Evolutionary conservation across 2,888 invertebrate genomes (phyloP).

Genomic region (Petrophora chlorosata): DNA sequence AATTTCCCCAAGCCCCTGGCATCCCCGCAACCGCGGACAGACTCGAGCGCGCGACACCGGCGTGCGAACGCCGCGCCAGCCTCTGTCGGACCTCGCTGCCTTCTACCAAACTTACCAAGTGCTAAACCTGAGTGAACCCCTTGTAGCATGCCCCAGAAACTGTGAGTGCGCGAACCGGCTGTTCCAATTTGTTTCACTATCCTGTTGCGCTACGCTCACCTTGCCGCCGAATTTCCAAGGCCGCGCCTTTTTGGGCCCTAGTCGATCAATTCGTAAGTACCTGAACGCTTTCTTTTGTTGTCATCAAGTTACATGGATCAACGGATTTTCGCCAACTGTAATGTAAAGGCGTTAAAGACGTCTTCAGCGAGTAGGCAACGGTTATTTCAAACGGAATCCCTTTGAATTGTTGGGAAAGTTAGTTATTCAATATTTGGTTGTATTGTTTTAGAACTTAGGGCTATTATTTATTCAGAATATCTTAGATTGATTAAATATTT

Average conservation of each 20-base stretch:
- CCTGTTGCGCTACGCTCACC: conserved; percentile 58
- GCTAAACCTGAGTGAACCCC: conserved; percentile 52
- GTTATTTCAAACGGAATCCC: conserved; percentile 5
- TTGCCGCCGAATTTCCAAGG: conserved; percentile 38
- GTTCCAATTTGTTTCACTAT: conserved; percentile 33
- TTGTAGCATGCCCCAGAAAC: conserved; percentile 20
- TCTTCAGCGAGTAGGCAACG: neutral
- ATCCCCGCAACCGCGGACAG: conserved; percentile 57
- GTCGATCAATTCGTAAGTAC: conserved; percentile 64
- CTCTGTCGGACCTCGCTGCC: conserved; percentile 45
- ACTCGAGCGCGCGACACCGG: conserved; percentile 71
- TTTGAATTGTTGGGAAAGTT: neutral
- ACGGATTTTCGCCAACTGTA: conserved; percentile 27
- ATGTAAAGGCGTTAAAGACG: conserved; percentile 14
- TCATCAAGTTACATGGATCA: conserved; percentile 28
- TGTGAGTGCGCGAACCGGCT: conserved; percentile 28
- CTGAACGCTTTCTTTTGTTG: conserved; percentile 54
- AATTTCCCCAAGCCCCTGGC: conserved; percentile 30
- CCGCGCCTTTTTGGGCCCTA: conserved; percentile 54
- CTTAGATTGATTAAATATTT: too few relatives aligned
- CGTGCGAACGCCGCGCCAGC: conserved; percentile 72
- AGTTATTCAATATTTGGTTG: neutral
- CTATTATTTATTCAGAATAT: neutral
- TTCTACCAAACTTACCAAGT: conserved; percentile 40
- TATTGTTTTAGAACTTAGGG: neutral